Evolutionary conservation across 2,797 vertebrate species (phyloP), one percentile per base, ranked within the genome.

Genomic region (Diplodus sargus): DNA sequence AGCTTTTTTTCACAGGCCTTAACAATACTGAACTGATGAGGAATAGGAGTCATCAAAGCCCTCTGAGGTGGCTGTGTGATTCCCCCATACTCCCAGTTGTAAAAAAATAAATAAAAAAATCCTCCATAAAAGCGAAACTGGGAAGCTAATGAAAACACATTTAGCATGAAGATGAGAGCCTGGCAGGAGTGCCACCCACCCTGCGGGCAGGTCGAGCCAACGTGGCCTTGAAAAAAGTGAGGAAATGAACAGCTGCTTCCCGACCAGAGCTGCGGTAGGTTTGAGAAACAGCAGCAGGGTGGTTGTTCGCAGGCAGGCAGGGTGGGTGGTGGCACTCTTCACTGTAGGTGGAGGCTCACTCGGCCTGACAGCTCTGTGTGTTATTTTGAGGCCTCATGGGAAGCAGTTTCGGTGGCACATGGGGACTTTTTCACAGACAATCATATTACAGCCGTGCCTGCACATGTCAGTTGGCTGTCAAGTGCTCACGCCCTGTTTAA

Each of bases 141-240:
- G 73, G 69, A 86, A 80, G 76, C 78, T 84, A 90, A 91, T 90
- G 76, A 91, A 92, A 94, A 89, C 85, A 85, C 87, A 92, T 92
- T 91, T 86, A 87, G 74, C 78, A 54, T 84, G 63, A 89, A 84
- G 86, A 91, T 85, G 82, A 86, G 82, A 85, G 79, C 63, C 84
- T 89, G 87, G 89, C 79, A 85, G 82, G 57, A 63, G 74, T 87
- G 84, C 90, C 92, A 90, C 89, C 89, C 85, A 89, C 73, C 79
- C 75, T 86, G 88, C 0, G 49, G 88, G 79, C 72, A 58, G 48
- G 64, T 70, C 17, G 61, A 82, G 83, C 76, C 82, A 87, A 72
- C 0, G 14, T 58, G 67, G 82, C 82, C 84, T 90, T 74, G 65
- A 85, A 84, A 34, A 79, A 54, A 78, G 76, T 68, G 75, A 73